Conservation (phyloP, 2,888 invertebrate genomes). For the Congeria kusceri region DNA sequence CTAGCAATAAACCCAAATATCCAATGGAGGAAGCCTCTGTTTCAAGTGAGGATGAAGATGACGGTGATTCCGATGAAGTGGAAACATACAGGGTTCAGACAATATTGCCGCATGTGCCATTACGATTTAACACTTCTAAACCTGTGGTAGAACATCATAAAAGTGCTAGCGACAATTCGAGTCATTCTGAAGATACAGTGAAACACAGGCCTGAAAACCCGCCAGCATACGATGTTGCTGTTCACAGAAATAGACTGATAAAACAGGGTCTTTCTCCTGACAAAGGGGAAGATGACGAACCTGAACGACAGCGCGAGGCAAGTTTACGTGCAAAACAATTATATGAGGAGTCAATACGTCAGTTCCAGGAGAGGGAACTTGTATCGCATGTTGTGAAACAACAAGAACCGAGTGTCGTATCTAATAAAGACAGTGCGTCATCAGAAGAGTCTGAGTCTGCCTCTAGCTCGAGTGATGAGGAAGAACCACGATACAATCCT, state of each 20-base stretch:
- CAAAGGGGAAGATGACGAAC: conserved; percentile 63
- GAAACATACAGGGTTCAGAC: conserved; percentile 43
- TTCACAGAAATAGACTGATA: conserved; percentile 75
- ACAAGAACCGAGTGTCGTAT: conserved; percentile 52
- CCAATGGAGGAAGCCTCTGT: conserved; percentile 59
- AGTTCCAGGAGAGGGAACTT: conserved; percentile 60
- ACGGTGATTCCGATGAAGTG: conserved; percentile 41
- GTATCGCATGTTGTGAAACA: conserved; percentile 53
- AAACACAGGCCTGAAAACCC: conserved; percentile 74
- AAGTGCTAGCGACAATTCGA: conserved; percentile 42
- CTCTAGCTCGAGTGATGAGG: conserved; percentile 51
- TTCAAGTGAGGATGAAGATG: conserved; percentile 57
- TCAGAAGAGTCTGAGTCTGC: conserved; percentile 18
- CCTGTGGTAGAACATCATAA: conserved; percentile 29
- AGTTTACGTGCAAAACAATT: conserved; percentile 78
- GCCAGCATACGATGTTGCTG: conserved; percentile 80
- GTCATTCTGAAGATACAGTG: conserved; percentile 34
- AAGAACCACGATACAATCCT: conserved; percentile 58
- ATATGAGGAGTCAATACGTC: conserved; percentile 77
- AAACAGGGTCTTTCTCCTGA: conserved; percentile 68
- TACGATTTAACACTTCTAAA: conserved; percentile 43
- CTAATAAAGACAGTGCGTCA: background rate
- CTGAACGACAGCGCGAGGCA: conserved; percentile 70
- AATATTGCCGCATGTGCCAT: conserved; percentile 38
- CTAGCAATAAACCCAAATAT: conserved; percentile 36